phyloP scores from a whole-genome alignment of 2,888 invertebrate genomes.

The Steinernema hermaphroditum region DNA sequence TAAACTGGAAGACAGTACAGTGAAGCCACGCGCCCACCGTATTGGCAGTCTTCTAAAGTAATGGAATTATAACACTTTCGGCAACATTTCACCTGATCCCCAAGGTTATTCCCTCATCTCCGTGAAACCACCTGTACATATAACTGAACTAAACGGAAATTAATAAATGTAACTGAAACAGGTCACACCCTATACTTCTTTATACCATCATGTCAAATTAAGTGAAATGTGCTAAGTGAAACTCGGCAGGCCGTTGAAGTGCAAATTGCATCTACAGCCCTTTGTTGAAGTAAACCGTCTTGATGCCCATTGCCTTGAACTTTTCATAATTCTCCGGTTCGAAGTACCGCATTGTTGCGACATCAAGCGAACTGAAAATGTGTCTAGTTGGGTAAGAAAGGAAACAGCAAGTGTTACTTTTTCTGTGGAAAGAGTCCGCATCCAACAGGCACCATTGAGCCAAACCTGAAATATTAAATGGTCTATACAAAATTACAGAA shows the following conservation, averaged over 20 bases:
- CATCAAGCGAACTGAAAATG: constrained; percentile 45
- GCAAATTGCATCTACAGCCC: constrained; percentile 49
- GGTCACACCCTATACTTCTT: no score
- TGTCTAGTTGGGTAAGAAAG: neutral
- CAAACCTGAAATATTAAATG: constrained; percentile 46
- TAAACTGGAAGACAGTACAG: neutral
- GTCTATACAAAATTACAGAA: neutral
- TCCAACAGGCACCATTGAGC: constrained; percentile 57
- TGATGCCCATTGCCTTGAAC: constrained; percentile 43
- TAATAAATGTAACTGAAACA: no score
- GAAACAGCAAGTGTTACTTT: constrained; percentile 36
- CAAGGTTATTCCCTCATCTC: constrained; percentile 21
- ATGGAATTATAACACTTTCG: neutral
- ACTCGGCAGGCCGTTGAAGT: no score
- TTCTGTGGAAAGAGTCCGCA: constrained; percentile 58
- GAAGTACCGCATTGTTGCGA: constrained; percentile 48
- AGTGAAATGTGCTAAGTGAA: no score
- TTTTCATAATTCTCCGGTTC: constrained; percentile 57
- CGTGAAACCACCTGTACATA: neutral
- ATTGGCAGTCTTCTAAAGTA: neutral
- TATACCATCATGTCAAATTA: no score
- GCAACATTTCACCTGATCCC: constrained; percentile 22
- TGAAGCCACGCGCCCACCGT: neutral
- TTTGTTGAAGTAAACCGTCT: constrained; percentile 57
- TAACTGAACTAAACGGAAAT: no score